phyloP scores from a whole-genome alignment of 2,888 invertebrate species.

The Drosophila ochracea region DNA sequence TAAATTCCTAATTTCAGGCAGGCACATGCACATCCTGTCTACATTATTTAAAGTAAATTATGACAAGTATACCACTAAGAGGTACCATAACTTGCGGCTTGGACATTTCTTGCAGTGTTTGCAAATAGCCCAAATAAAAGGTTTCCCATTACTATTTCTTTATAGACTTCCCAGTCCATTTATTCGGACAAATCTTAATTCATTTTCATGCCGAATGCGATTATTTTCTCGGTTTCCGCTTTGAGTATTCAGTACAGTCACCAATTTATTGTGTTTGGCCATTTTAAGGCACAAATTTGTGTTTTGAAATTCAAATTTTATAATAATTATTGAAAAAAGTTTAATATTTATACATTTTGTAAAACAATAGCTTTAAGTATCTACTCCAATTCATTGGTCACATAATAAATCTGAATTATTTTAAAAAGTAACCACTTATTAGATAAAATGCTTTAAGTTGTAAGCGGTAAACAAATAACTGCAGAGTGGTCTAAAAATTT shows the following conservation, averaged over 20 bases:
- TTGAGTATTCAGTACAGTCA: neutral
- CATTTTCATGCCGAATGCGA: neutral
- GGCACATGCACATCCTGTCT: conserved; percentile 55
- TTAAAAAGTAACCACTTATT: conserved; percentile 9
- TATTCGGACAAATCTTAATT: neutral
- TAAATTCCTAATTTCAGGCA: conserved; percentile 65
- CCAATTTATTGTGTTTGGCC: neutral
- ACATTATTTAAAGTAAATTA: conserved; percentile 67
- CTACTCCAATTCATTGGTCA: neutral
- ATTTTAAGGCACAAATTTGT: no score
- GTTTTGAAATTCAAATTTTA: neutral
- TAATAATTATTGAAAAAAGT: neutral
- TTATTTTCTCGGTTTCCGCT: no score
- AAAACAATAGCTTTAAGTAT: neutral
- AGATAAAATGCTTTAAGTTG: neutral
- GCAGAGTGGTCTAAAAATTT: conserved; percentile 22
- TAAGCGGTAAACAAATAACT: conserved; percentile 27
- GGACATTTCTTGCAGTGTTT: conserved; percentile 56
- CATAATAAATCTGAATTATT: neutral
- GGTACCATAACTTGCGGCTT: conserved; percentile 46
- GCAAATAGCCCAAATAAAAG: conserved; percentile 19
- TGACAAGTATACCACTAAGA: conserved; percentile 49
- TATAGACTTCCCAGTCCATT: neutral
- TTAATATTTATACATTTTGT: neutral
- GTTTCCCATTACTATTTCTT: neutral